Percentiles rank a stretch among this genome's conserved stretches.
Conservation (phyloP, 2,888 invertebrate species). For the Parnassius orleans region DNA sequence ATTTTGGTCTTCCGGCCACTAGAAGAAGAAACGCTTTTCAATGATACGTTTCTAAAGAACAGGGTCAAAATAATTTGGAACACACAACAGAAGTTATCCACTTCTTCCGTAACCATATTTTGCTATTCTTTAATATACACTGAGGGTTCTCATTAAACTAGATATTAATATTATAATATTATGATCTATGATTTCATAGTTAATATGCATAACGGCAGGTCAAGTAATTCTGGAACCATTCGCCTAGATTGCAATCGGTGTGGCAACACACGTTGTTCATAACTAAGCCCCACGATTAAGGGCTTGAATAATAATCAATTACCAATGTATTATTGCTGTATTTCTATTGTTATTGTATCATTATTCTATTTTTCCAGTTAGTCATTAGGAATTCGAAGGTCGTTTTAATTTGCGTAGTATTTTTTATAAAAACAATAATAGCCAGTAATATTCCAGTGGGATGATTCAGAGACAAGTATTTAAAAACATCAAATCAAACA, state of each 20-base stretch:
- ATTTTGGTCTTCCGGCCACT: constrained; percentile 12
- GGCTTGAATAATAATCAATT: constrained; percentile 12
- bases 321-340: not conserved
- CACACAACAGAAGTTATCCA: not conserved
- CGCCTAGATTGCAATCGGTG: constrained; percentile 42
- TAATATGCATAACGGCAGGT: constrained; percentile 25
- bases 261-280: constrained; percentile 40
- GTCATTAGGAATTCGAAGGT: constrained; percentile 14
- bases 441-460: not conserved
- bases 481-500: not conserved
- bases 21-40: constrained; percentile 4
- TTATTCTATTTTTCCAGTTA: constrained; percentile 13
- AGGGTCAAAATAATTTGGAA: constrained; percentile 2
- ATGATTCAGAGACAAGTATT: constrained; percentile 11
- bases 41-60: not conserved
- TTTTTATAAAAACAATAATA: not conserved
- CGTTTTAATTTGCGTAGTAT: not conserved
- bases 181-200: constrained; percentile 28
- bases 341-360: constrained; percentile 5
- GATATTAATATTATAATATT: constrained; percentile 27
- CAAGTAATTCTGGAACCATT: constrained; percentile 30
- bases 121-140: not conserved
- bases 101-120: not conserved
- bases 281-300: constrained; percentile 35
- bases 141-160: constrained; percentile 5